Evolutionary conservation across 2,888 invertebrate genomes (phyloP).

Genomic region (Dilophus febrilis): DNA sequence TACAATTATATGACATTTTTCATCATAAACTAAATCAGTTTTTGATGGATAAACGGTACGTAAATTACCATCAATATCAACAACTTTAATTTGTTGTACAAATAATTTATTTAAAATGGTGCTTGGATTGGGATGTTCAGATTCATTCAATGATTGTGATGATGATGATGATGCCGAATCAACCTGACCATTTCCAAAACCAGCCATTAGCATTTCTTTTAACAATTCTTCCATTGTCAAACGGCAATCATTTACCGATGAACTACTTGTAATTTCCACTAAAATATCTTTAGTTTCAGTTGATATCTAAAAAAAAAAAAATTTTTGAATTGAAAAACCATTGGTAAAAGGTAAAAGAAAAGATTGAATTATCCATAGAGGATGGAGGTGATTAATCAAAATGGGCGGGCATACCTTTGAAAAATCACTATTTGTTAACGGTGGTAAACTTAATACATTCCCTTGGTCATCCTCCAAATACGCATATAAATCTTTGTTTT

Average conservation of each 20-base stretch:
- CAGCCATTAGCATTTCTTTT: constrained; percentile 41
- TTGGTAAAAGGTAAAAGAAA: background rate
- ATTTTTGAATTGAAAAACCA: background rate
- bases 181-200: constrained; percentile 19
- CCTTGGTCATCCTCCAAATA: constrained; percentile 47
- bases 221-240: constrained; percentile 49
- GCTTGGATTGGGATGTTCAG: constrained; percentile 4
- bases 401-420: constrained; percentile 68
- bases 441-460: constrained; percentile 66
- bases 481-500: constrained; percentile 55
- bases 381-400: too few species aligned
- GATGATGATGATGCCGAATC: constrained; percentile 21
- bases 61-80: constrained; percentile 50
- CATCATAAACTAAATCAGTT: constrained; percentile 37
- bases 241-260: constrained; percentile 45
- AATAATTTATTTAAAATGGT: constrained; percentile 21
- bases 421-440: constrained; percentile 67
- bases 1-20: background rate
- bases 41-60: constrained; percentile 66
- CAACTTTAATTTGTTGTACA: constrained; percentile 52
- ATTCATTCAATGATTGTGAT: constrained; percentile 12
- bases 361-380: too few species aligned
- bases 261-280: constrained; percentile 59
- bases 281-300: constrained; percentile 45
- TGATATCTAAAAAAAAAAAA: constrained; percentile 39